These are phyloP conservation scores for Drosophila jambulina DNA, from an alignment of 1,140 invertebrate genomes.

Conservation along the genomic window DNA sequence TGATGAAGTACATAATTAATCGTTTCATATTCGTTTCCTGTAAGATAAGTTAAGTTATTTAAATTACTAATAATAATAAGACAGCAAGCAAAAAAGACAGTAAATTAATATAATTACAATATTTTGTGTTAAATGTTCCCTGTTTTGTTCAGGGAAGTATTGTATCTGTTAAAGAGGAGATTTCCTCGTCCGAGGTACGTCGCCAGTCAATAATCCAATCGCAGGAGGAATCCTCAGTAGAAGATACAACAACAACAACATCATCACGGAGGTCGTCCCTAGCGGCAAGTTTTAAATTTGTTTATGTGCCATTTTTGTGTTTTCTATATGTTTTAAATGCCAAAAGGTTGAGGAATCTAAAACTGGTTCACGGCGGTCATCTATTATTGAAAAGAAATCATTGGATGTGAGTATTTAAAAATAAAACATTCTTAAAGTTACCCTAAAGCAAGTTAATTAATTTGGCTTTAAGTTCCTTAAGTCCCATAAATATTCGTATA, in stretches of 20 bases:
- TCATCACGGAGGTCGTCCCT: slow-evolving; percentile 71
- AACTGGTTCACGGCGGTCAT: slow-evolving; percentile 88
- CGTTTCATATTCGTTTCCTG: not conserved
- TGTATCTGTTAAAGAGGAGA: slow-evolving; percentile 67
- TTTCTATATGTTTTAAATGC: slow-evolving; percentile 5
- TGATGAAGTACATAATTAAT: not conserved
- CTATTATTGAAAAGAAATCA: slow-evolving; percentile 87
- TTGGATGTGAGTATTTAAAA: slow-evolving; percentile 86
- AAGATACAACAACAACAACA: slow-evolving; percentile 77
- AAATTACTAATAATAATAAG: not conserved
- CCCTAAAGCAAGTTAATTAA: not conserved
- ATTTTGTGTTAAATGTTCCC: not conserved
- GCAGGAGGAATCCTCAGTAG: slow-evolving; percentile 75
- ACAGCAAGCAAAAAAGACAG: not conserved
- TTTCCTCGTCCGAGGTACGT: slow-evolving; percentile 53
- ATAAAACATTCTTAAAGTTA: not conserved
- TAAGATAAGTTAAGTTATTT: not conserved
- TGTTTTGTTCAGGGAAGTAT: slow-evolving; percentile 62
- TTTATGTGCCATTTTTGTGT: not conserved
- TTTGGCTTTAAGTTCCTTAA: slow-evolving; percentile 1
- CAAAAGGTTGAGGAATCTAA: slow-evolving; percentile 86
- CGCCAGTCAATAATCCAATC: slow-evolving; percentile 64
- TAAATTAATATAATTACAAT: not conserved
- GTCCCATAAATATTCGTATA: slow-evolving; percentile 10
- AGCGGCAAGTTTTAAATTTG: slow-evolving; percentile 54